phyloP scores from a whole-genome alignment of 2,797 vertebrate genomes.

The Rhincodon typus region DNA sequence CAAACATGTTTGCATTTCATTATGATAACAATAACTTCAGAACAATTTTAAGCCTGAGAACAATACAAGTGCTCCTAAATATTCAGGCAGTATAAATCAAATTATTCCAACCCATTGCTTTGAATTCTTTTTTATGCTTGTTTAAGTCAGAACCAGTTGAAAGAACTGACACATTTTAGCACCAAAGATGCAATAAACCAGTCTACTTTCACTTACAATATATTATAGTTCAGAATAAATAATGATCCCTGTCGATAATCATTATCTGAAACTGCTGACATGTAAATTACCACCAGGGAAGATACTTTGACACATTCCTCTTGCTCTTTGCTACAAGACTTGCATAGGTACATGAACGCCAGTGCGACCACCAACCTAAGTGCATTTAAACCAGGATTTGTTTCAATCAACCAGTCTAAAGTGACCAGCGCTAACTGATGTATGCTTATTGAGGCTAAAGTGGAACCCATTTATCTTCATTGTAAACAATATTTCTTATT shows the following conservation, averaged over 20 bases:
- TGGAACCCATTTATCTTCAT: background rate
- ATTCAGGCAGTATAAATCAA: background rate
- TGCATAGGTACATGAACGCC: background rate
- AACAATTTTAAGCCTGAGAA: background rate
- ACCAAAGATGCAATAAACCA: background rate
- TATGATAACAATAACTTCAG: background rate
- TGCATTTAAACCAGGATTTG: background rate
- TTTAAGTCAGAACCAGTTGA: background rate
- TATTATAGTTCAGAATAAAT: background rate
- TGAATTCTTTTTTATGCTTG: background rate
- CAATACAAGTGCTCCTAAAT: background rate
- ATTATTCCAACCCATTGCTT: background rate
- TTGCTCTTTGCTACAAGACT: background rate
- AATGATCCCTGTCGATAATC: background rate
- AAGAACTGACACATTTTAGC: background rate
- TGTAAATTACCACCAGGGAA: background rate
- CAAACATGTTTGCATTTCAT: slow-evolving; percentile 14
- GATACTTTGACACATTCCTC: background rate
- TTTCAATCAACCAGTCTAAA: background rate
- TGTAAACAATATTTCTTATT: slow-evolving; percentile 23
- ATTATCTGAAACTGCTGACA: background rate
- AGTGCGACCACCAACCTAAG: background rate
- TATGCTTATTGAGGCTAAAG: background rate
- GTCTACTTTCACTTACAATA: background rate
- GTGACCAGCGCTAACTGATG: background rate